phyloP scores from a whole-genome alignment of 1,140 invertebrate genomes.

The Drosophila sulfurigaster region DNA sequence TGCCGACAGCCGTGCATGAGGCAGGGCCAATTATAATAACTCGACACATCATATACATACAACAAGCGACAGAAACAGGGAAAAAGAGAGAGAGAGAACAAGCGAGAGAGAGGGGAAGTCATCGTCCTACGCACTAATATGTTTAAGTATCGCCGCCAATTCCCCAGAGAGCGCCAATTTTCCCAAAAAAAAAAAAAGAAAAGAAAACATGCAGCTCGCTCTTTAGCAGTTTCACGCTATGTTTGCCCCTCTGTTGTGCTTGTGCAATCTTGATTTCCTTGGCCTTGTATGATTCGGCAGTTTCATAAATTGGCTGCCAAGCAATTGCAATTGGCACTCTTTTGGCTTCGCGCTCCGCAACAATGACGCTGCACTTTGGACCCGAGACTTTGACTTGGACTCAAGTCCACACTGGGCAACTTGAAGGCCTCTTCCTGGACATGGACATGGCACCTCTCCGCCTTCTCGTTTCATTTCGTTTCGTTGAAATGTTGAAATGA shows the following conservation, averaged over 20 bases:
- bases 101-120: neutral
- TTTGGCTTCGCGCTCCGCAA: slow-evolving; percentile 52
- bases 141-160: slow-evolving; percentile 33
- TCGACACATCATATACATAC: slow-evolving; percentile 23
- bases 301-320: slow-evolving; percentile 84
- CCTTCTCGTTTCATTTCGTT: slow-evolving; percentile 24
- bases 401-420: slow-evolving; percentile 6
- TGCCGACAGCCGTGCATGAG: slow-evolving; percentile 74
- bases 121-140: slow-evolving; percentile 65
- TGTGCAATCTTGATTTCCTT: slow-evolving; percentile 81
- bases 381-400: slow-evolving; percentile 50
- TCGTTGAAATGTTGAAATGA: slow-evolving; percentile 82
- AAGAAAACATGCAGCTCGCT: slow-evolving; percentile 35
- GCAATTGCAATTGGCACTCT: slow-evolving; percentile 83
- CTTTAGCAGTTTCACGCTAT: slow-evolving; percentile 66
- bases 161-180: slow-evolving; percentile 70
- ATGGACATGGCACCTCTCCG: slow-evolving; percentile 15
- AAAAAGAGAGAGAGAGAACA: neutral
- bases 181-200: slow-evolving; percentile 23
- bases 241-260: slow-evolving; percentile 36
- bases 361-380: slow-evolving; percentile 53
- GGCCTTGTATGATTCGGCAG: slow-evolving; percentile 78
- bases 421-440: slow-evolving; percentile 39
- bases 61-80: neutral
- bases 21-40: slow-evolving; percentile 51